Evolutionary conservation across 53 echinoderm and acorn worm species (phyloP).

Genomic region (Zoroaster sp.): DNA sequence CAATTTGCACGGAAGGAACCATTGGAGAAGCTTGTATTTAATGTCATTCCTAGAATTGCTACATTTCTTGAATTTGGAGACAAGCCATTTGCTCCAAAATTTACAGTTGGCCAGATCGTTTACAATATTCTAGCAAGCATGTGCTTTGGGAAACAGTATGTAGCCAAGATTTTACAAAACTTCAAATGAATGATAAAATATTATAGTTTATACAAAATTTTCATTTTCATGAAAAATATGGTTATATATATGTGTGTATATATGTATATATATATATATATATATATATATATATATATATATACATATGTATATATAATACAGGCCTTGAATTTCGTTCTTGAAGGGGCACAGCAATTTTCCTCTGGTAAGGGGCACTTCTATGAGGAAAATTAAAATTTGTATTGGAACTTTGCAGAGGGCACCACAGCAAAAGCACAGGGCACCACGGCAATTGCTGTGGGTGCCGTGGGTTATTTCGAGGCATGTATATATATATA

Average conservation of each 20-base stretch:
- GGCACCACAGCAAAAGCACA: too few species aligned
- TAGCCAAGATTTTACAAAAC: background rate
- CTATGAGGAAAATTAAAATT: too few species aligned
- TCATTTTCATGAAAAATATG: background rate
- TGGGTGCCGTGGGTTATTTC: too few species aligned
- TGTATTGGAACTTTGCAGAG: too few species aligned
- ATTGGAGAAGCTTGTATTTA: conserved; percentile 44
- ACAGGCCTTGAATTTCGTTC: too few species aligned
- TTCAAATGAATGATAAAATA: background rate
- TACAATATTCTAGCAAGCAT: conserved; percentile 56
- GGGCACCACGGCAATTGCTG: too few species aligned
- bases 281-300: background rate
- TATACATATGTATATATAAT: background rate
- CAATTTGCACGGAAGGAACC: conserved; percentile 48
- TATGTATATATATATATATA: background rate
- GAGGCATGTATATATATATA: too few species aligned
- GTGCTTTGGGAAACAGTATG: conserved; percentile 61
- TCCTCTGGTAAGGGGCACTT: too few species aligned
- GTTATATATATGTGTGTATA: background rate
- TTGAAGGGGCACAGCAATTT: too few species aligned
- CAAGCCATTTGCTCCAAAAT: conserved; percentile 53
- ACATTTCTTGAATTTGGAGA: background rate
- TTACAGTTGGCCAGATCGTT: conserved; percentile 8
- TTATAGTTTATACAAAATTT: background rate
- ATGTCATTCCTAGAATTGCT: conserved; percentile 8